A percentile compares a stretch with the other conserved stretches of the same genome.
Conservation (phyloP, 2,888 invertebrate genomes). For the Patella caerulea region DNA sequence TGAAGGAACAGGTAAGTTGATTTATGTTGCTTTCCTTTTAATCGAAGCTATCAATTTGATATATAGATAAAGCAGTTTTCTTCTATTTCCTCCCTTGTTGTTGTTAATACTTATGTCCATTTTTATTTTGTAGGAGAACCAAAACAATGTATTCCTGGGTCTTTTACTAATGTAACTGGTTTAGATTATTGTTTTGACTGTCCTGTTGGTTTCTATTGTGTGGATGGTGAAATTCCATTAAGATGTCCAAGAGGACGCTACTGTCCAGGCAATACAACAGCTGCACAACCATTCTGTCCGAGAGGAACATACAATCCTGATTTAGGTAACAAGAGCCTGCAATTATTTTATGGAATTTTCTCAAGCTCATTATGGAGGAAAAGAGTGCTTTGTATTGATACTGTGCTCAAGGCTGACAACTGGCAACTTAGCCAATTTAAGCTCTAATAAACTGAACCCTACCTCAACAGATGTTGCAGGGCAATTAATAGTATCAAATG, state of each 20-base stretch:
- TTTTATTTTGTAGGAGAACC: slow-evolving; percentile 49
- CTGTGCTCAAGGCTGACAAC: too few species aligned
- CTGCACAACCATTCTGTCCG: slow-evolving; percentile 61
- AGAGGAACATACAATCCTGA: slow-evolving; percentile 65
- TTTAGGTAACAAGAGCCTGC: slow-evolving; percentile 42
- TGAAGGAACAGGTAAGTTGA: slow-evolving; percentile 53
- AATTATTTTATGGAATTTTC: too few species aligned
- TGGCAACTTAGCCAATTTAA: too few species aligned
- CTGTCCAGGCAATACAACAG: slow-evolving; percentile 67
- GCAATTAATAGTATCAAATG: too few species aligned
- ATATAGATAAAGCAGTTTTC: too few species aligned
- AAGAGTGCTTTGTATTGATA: too few species aligned
- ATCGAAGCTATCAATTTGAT: too few species aligned
- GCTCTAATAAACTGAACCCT: too few species aligned
- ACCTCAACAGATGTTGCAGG: too few species aligned
- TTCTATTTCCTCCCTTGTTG: too few species aligned
- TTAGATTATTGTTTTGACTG: slow-evolving; percentile 55
- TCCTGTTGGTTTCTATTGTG: slow-evolving; percentile 66
- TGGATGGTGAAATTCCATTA: slow-evolving; percentile 54
- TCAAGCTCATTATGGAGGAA: too few species aligned
- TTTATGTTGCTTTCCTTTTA: neutral
- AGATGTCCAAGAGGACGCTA: slow-evolving; percentile 64
- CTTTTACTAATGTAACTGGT: slow-evolving; percentile 60
- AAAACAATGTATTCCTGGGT: slow-evolving; percentile 60
- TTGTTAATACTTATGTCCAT: neutral